A percentile compares a stretch with the other conserved stretches of the same genome.
Conservation (phyloP, 2,888 invertebrate species). For the Leistus spinibarbis region DNA sequence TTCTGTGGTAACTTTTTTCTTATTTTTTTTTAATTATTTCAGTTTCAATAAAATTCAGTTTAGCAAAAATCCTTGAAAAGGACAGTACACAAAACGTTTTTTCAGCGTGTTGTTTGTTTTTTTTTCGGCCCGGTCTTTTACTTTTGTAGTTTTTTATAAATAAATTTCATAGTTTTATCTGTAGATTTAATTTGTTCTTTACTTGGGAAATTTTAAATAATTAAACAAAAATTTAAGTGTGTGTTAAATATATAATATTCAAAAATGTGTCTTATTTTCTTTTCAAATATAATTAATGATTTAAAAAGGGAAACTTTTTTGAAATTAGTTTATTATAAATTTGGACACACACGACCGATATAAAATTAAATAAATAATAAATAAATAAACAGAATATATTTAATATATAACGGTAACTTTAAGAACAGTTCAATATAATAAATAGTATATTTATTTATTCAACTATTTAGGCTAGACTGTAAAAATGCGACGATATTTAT, state of each 20-base stretch:
- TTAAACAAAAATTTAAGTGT: no score
- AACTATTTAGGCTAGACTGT: neutral
- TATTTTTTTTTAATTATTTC: neutral
- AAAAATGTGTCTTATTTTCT: no score
- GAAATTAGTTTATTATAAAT: no score
- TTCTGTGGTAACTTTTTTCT: neutral
- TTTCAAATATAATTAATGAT: no score
- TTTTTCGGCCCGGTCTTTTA: neutral
- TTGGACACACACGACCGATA: no score
- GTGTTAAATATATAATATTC: no score
- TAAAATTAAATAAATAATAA: no score
- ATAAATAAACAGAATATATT: no score
- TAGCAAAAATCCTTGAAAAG: neutral
- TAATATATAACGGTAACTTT: no score
- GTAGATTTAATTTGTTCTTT: neutral
- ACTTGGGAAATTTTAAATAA: no score
- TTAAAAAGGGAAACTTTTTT: no score
- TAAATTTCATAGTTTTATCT: neutral
- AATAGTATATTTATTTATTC: neutral
- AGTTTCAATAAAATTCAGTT: neutral
- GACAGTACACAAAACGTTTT: neutral
- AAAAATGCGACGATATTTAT: no score
- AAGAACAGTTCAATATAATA: neutral
- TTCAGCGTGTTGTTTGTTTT: neutral
- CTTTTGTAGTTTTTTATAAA: neutral